Evolutionary conservation across 2,797 vertebrate genomes (phyloP), one percentile per base, ranked within the genome.

Genomic region (Centropyge bicolor): DNA sequence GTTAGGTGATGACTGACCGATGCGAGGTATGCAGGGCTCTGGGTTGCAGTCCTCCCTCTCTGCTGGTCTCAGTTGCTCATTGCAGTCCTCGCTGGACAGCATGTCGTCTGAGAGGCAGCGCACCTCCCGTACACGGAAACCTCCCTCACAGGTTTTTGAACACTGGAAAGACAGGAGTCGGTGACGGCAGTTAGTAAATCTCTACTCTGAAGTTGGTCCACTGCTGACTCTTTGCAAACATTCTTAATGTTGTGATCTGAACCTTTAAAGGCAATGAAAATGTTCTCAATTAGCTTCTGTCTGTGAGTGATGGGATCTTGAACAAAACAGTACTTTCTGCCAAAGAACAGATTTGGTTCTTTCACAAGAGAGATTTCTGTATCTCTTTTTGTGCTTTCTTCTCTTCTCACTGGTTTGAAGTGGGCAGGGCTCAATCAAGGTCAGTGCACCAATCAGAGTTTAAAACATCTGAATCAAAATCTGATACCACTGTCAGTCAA

Each of bases 71-170:
- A 96, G 72, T 66, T 94, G 94, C 43, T 93, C 88, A 3, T 97
- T 95, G 59, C 98, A 99, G 70, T 83, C 93, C 45, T 95, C 93
- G 1, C 95, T 96, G 61, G 96, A 89, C 78, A 89, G 89, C 96
- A 96, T 95, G 85, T 97, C 95, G 11, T 98, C 97, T 0, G 97
- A 96, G 10, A 99, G 96, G 70, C 98, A 99, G 19, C 97, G 95
- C 6, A 98, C 98, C 90, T 98, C 98, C 65, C 98, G 95, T 62
- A 98, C 94, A 3, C 97, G 96, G 85, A 97, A 98, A 40, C 98
- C 98, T 0, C 96, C 94, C 87, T 98, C 97, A 43, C 98, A 99
- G 4, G 96, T 96, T 83, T 98, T 99, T 8, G 98, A 99, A 70
- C 98, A 99, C 98, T 99, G 91, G 36, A 83, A 3, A 72, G 3